Percentiles rank a stretch among this genome's conserved stretches.
phyloP scores from a whole-genome alignment of 1,140 invertebrate species.

The Drosophila obscura region DNA sequence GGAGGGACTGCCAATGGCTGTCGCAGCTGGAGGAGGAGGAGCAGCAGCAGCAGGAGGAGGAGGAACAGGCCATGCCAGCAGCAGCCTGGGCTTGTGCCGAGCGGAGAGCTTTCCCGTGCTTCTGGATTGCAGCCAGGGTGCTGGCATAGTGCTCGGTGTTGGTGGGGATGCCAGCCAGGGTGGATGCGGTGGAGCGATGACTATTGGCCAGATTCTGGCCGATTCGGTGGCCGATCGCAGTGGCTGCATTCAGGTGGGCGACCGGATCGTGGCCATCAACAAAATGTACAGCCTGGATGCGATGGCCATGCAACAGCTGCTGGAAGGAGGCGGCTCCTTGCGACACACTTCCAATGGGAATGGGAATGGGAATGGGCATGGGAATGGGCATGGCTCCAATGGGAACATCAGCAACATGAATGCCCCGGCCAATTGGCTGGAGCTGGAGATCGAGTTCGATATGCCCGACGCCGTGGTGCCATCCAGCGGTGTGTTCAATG shows the following conservation, averaged over 20 bases:
- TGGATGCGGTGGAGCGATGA: conserved; percentile 54
- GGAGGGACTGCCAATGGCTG: conserved; percentile 38
- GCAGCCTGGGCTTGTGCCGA: conserved; percentile 71
- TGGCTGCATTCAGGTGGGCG: conserved; percentile 92
- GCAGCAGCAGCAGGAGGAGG: background rate
- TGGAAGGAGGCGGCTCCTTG: conserved; percentile 54
- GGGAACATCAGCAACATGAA: background rate
- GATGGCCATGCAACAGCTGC: conserved; percentile 84
- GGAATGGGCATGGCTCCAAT: background rate
- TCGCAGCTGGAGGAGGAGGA: background rate
- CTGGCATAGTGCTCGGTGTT: conserved; percentile 65
- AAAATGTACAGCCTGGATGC: conserved; percentile 87
- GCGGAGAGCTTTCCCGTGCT: conserved; percentile 82
- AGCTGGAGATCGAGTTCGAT: conserved; percentile 93
- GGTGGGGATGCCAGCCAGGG: conserved; percentile 21
- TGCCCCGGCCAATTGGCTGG: conserved; percentile 84
- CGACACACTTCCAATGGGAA: too few species aligned
- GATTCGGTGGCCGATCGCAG: conserved; percentile 85
- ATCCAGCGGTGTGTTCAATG: conserved; percentile 94
- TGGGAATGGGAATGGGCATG: background rate
- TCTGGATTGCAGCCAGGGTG: conserved; percentile 81
- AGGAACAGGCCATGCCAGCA: conserved; percentile 37
- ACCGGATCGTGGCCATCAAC: conserved; percentile 93
- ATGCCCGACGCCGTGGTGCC: conserved; percentile 96
- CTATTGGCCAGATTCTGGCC: conserved; percentile 70